These are phyloP conservation scores for Euspilapteryx auroguttella DNA, from an alignment of 2,888 invertebrate genomes.

Conservation along the genomic window DNA sequence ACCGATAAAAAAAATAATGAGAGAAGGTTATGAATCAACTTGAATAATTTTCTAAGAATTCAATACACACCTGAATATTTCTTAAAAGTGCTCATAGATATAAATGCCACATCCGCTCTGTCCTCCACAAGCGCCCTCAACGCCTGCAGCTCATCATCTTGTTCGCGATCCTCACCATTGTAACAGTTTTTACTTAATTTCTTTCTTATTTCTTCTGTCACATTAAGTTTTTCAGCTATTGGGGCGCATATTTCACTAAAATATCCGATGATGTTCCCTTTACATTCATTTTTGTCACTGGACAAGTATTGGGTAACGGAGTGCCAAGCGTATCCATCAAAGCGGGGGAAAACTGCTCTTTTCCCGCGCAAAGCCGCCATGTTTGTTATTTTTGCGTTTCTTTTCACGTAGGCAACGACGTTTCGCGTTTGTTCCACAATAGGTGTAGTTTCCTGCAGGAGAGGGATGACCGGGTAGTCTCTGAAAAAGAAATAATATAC, in stretches of 20 bases:
- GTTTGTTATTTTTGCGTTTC: constrained; percentile 52
- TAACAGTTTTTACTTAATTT: constrained; percentile 26
- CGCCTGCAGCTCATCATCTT: constrained; percentile 64
- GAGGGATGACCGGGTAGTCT: constrained; percentile 52
- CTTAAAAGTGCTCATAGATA: constrained; percentile 64
- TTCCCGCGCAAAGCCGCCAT: constrained; percentile 70
- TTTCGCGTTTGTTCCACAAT: constrained; percentile 62
- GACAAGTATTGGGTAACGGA: constrained; percentile 50
- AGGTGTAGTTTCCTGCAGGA: constrained; percentile 65
- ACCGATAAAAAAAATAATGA: too few species aligned
- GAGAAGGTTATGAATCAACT: too few species aligned
- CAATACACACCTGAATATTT: constrained; percentile 57
- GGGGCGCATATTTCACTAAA: constrained; percentile 71
- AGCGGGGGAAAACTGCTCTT: constrained; percentile 80
- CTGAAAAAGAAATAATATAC: constrained; percentile 27
- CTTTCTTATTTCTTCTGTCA: constrained; percentile 12
- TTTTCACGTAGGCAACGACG: constrained; percentile 69
- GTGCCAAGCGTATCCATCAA: constrained; percentile 72
- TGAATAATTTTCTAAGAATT: too few species aligned
- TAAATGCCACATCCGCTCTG: constrained; percentile 77
- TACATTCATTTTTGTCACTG: constrained; percentile 36
- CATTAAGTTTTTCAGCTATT: constrained; percentile 19
- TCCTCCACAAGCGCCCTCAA: constrained; percentile 68
- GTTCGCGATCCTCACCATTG: constrained; percentile 21
- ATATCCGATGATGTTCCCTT: constrained; percentile 49